A percentile compares a stretch with the other conserved stretches of the same genome.
phyloP scores from a whole-genome alignment of 1,140 invertebrate species.

The Phenacoccus solenopsis region DNA sequence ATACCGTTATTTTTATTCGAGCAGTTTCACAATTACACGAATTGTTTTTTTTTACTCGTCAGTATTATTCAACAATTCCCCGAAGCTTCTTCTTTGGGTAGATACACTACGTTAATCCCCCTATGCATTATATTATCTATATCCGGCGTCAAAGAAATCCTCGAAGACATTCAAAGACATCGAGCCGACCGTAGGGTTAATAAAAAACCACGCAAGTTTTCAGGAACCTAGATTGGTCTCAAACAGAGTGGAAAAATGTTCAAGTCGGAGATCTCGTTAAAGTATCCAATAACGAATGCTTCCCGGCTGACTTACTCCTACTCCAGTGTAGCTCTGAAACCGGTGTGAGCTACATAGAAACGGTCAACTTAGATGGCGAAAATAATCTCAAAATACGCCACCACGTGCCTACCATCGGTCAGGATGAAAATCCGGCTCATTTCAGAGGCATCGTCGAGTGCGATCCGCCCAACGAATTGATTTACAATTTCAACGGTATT shows the following conservation, averaged over 20 bases:
- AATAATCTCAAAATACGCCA: conserved; percentile 97
- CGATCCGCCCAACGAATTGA: background rate
- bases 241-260: conserved; percentile 58
- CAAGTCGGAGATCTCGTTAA: conserved; percentile 81
- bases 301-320: conserved; percentile 84
- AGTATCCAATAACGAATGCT: conserved; percentile 75
- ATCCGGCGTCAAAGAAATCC: conserved; percentile 85
- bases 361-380: conserved; percentile 96
- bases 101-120: conserved; percentile 85
- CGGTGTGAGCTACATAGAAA: conserved; percentile 98
- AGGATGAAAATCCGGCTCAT: background rate
- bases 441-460: background rate
- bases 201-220: conserved; percentile 53
- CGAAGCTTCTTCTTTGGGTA: conserved; percentile 85
- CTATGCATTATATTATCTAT: conserved; percentile 82
- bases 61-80: conserved; percentile 70
- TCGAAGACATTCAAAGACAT: conserved; percentile 76
- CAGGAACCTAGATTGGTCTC: conserved; percentile 54
- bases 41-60: conserved; percentile 10
- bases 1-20: background rate
- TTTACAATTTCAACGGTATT: background rate
- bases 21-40: conserved; percentile 9
- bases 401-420: conserved; percentile 42
- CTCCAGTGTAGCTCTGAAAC: conserved; percentile 59
- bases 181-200: conserved; percentile 4